Conservation (phyloP, 2,797 vertebrate species). For the Borostomias antarcticus region DNA sequence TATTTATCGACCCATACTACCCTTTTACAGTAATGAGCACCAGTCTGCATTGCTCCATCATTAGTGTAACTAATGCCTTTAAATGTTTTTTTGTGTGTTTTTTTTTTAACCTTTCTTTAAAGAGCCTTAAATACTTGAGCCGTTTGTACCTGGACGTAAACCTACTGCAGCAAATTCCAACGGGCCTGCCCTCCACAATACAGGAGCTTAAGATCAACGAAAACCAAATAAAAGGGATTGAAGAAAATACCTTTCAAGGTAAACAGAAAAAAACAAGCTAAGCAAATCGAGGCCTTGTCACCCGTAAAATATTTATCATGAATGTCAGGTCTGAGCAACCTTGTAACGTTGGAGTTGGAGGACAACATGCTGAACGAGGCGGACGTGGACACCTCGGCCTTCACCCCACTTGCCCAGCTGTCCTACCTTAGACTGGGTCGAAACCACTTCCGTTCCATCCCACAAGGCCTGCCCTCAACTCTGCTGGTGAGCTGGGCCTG, state of each 20-base stretch:
- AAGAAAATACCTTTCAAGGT: conserved; percentile 85
- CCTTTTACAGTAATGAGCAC: too few relatives aligned
- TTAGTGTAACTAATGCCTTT: too few relatives aligned
- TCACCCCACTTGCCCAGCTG: conserved; percentile 80
- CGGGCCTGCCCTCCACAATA: conserved; percentile 82
- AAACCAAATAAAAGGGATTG: conserved; percentile 82
- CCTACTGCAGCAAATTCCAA: conserved; percentile 80
- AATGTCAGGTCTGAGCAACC: conserved; percentile 78
- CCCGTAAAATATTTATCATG: not conserved
- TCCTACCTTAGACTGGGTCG: conserved; percentile 88
- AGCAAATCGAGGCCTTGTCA: not conserved
- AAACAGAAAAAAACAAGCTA: conserved; percentile 32
- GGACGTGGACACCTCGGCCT: conserved; percentile 84
- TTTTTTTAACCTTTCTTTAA: not conserved
- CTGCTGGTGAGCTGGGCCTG: conserved; percentile 81
- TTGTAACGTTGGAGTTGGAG: conserved; percentile 94
- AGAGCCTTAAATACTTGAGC: conserved; percentile 88
- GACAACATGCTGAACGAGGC: conserved; percentile 90
- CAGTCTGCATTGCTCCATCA: too few relatives aligned
- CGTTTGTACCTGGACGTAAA: conserved; percentile 94
- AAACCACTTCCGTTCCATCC: conserved; percentile 91
- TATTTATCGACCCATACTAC: too few relatives aligned
- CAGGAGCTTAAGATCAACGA: conserved; percentile 97
- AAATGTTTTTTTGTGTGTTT: not conserved
- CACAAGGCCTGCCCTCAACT: conserved; percentile 87